phyloP scores from a whole-genome alignment of 2,113 vertebrate species.

The Panthera leo region DNA sequence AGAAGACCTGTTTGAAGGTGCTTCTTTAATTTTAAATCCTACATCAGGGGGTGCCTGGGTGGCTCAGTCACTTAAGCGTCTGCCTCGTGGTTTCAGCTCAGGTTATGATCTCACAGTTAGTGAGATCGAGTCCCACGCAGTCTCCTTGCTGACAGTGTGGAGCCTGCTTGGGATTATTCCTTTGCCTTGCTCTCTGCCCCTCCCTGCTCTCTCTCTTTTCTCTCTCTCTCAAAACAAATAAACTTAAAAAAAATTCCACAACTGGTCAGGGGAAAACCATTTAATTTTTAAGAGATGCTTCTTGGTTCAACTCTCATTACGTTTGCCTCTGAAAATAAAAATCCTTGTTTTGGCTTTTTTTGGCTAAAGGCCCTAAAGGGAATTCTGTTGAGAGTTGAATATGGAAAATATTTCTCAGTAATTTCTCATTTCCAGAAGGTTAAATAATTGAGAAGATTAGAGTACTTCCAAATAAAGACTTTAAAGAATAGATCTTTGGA shows the following conservation, averaged over 20 bases:
- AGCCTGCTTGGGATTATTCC: no score
- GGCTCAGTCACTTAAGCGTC: no score
- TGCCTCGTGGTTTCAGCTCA: no score
- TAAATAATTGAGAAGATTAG: not conserved
- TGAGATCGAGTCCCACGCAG: no score
- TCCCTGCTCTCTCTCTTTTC: no score
- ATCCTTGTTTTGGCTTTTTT: not conserved
- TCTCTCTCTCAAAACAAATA: no score
- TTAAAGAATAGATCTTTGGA: not conserved
- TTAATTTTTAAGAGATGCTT: conserved; percentile 1
- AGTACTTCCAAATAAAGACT: not conserved
- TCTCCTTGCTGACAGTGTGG: no score
- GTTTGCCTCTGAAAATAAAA: conserved; percentile 36
- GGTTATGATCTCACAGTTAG: no score
- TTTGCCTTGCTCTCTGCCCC: no score
- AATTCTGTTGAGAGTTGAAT: not conserved
- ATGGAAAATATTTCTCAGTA: not conserved
- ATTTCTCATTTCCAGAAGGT: not conserved
- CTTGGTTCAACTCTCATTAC: not conserved
- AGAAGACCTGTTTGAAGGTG: not conserved
- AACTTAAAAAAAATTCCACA: not conserved
- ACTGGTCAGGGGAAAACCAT: not conserved
- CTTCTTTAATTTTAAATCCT: conserved; percentile 3
- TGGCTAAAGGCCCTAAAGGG: not conserved
- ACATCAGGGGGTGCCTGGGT: not conserved